phyloP scores from a whole-genome alignment of 2,113 vertebrate species.

The Channa maculata region DNA sequence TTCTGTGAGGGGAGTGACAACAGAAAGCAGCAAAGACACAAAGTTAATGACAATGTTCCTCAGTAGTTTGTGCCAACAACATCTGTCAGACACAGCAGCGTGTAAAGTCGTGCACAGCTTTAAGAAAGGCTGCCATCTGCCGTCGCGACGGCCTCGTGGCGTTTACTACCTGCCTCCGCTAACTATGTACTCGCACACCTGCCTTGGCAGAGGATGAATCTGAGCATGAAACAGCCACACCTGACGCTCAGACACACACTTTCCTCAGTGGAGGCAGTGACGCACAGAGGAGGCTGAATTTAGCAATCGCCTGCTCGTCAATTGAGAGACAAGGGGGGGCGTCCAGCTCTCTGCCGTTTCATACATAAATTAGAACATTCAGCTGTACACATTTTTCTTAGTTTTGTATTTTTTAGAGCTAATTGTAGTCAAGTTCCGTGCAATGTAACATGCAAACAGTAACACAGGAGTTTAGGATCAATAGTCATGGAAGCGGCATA shows the following conservation, averaged over 20 bases:
- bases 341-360: background rate
- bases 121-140: conserved; percentile 29
- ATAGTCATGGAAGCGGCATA: no score
- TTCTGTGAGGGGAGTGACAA: conserved; percentile 78
- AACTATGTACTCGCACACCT: conserved; percentile 34
- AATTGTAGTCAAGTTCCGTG: no score
- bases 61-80: conserved; percentile 13
- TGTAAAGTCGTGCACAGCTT: conserved; percentile 13
- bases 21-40: background rate
- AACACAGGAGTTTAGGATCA: no score
- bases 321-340: background rate
- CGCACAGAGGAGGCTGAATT: conserved; percentile 23
- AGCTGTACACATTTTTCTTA: background rate
- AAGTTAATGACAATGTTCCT: conserved; percentile 22
- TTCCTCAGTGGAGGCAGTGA: conserved; percentile 6
- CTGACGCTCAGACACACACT: conserved; percentile 30
- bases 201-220: conserved; percentile 19
- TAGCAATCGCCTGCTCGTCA: conserved; percentile 6
- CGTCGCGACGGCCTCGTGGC: conserved; percentile 22
- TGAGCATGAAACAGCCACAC: conserved; percentile 35
- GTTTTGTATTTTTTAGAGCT: no score
- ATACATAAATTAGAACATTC: background rate
- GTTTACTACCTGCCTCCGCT: conserved; percentile 24
- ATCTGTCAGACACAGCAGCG: conserved; percentile 28
- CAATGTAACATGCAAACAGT: no score